Evolutionary conservation across 2,113 vertebrate species (phyloP).

Genomic region (Alethe castanea): DNA sequence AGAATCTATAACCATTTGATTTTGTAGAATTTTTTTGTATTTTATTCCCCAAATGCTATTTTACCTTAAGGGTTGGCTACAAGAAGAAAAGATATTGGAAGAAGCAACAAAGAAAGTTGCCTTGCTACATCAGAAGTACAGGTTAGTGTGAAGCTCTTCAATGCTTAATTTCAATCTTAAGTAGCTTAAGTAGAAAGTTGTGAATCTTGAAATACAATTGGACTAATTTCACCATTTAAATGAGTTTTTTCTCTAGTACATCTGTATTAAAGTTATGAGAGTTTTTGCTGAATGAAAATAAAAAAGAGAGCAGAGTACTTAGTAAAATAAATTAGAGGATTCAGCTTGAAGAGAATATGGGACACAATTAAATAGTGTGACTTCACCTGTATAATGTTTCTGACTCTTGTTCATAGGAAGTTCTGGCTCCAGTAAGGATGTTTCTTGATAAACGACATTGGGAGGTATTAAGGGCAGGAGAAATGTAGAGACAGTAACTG

Average conservation of each 20-base stretch:
- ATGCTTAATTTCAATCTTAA: not conserved
- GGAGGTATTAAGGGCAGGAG: not conserved
- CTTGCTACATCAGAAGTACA: conserved; percentile 90
- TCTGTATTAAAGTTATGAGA: not conserved
- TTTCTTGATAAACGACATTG: not conserved
- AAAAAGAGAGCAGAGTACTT: not conserved
- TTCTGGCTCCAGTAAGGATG: not conserved
- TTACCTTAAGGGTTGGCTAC: conserved; percentile 87
- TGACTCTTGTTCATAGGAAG: not conserved
- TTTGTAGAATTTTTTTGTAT: not conserved
- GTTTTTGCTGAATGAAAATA: not conserved
- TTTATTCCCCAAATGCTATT: not conserved
- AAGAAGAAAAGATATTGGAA: conserved; percentile 93
- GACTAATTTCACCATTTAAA: not conserved
- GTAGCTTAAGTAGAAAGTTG: not conserved
- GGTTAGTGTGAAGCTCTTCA: conserved; percentile 70
- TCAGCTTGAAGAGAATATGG: not conserved
- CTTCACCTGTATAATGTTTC: not conserved
- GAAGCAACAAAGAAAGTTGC: conserved; percentile 97
- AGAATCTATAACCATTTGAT: not conserved
- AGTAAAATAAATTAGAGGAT: not conserved
- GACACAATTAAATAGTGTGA: not conserved
- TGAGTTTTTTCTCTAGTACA: not conserved
- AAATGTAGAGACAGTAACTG: not conserved
- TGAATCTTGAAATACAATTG: not conserved